Conservation (phyloP, 2,797 vertebrate genomes). For the Leuciscus waleckii region DNA sequence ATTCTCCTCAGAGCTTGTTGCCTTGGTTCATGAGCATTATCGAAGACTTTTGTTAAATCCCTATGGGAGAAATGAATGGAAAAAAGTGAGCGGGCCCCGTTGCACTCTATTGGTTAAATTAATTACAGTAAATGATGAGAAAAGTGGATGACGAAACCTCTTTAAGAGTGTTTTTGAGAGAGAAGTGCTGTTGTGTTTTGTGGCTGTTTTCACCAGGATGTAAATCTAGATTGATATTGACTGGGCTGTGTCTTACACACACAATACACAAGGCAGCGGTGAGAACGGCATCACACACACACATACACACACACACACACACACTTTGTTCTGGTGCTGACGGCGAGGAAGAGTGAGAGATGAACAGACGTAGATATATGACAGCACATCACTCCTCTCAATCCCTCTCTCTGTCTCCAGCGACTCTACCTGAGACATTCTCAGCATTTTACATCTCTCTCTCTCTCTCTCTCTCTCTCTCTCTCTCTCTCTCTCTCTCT, state of each 20-base stretch:
- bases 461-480: conserved; percentile 25
- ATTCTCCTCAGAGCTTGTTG: no score
- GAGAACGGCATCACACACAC: conserved; percentile 1
- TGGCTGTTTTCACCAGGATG: conserved; percentile 10
- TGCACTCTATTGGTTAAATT: not conserved
- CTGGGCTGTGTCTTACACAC: conserved; percentile 26
- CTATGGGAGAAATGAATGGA: not conserved
- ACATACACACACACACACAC: conserved; percentile 41
- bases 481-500: conserved; percentile 3
- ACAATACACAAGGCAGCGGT: conserved; percentile 6
- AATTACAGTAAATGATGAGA: not conserved
- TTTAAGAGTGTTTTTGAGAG: not conserved
- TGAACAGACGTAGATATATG: conserved; percentile 73
- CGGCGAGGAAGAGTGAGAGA: conserved; percentile 66
- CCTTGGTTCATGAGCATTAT: no score
- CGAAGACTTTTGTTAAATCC: not conserved
- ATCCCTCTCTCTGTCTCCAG: conserved; percentile 63
- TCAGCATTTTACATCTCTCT: conserved; percentile 60
- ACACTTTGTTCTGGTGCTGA: conserved; percentile 52
- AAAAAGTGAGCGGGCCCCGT: no score
- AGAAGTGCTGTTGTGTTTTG: conserved; percentile 8
- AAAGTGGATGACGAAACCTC: not conserved
- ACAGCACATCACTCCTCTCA: conserved; percentile 75
- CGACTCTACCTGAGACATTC: conserved; percentile 66
- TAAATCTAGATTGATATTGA: conserved; percentile 52